Evolutionary conservation across 2,113 vertebrate genomes (phyloP).

Genomic region (Aptenodytes patagonicus): DNA sequence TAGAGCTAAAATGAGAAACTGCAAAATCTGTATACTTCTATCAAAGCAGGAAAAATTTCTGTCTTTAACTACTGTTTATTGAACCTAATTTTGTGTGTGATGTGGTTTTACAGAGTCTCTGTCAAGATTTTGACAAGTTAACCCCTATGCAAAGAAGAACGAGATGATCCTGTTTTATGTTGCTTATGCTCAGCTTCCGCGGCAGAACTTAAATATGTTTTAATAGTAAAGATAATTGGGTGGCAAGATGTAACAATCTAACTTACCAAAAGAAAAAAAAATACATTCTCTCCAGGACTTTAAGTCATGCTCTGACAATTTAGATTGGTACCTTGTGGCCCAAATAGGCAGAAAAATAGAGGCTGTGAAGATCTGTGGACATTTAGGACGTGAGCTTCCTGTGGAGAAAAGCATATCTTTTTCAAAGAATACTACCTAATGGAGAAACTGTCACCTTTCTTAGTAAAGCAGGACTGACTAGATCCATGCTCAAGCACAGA

Average conservation of each 20-base stretch:
- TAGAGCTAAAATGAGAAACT: background rate
- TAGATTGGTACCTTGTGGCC: background rate
- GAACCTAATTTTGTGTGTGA: slow-evolving; percentile 5
- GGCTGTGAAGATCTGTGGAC: background rate
- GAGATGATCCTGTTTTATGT: slow-evolving; percentile 43
- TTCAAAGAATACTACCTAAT: background rate
- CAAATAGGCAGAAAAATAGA: fast-evolving
- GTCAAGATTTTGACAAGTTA: background rate
- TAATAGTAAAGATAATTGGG: background rate
- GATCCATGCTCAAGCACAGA: background rate
- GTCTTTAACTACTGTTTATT: background rate
- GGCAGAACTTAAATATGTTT: background rate
- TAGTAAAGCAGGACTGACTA: background rate
- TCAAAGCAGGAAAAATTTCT: background rate
- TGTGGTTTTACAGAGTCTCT: slow-evolving; percentile 19
- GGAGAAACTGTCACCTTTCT: background rate
- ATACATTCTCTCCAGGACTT: background rate
- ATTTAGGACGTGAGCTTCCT: background rate
- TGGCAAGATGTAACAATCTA: background rate
- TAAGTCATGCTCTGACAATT: background rate
- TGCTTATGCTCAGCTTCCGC: background rate
- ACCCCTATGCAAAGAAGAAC: slow-evolving; percentile 4
- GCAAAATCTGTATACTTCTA: background rate
- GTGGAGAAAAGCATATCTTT: background rate
- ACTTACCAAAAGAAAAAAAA: background rate